Conservation (phyloP, 2,888 invertebrate species). For the Cryptocephalus moraei region DNA sequence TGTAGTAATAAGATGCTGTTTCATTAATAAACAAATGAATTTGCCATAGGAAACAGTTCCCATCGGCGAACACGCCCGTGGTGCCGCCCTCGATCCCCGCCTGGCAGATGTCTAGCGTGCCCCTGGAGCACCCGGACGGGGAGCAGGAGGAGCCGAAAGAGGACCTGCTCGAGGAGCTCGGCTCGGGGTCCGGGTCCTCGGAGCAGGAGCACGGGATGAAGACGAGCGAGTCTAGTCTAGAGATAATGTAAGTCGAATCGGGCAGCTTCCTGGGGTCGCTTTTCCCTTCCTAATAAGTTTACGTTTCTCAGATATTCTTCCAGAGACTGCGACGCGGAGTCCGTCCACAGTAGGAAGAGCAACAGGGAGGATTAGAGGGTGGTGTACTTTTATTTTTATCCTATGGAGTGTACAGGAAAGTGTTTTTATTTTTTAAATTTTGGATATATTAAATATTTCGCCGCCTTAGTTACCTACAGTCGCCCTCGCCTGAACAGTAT, state of each 20-base stretch:
- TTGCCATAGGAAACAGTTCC: conserved; percentile 62
- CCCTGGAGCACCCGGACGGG: conserved; percentile 35
- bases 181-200: conserved; percentile 52
- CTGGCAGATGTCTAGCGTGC: conserved; percentile 64
- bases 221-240: conserved; percentile 65
- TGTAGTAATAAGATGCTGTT: not conserved
- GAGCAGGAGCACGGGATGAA: conserved; percentile 65
- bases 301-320: conserved; percentile 10
- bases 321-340: conserved; percentile 24
- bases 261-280: too few species aligned
- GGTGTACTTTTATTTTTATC: conserved; percentile 1
- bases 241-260: conserved; percentile 51
- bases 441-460: conserved; percentile 2
- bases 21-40: not conserved
- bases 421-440: too few species aligned
- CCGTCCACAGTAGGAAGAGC: conserved; percentile 23
- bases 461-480: too few species aligned
- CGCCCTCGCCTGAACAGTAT: too few species aligned
- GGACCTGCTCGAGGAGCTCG: conserved; percentile 39
- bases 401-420: not conserved
- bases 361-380: conserved; percentile 22
- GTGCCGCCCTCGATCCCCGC: conserved; percentile 66
- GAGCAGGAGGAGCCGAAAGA: conserved; percentile 43
- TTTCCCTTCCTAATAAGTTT: too few species aligned
- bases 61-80: conserved; percentile 48